A percentile compares a stretch with the other conserved stretches of the same genome.
These are phyloP conservation scores for Tromatobia lineatoria DNA, from an alignment of 2,888 invertebrate genomes.

Conservation along the genomic window DNA sequence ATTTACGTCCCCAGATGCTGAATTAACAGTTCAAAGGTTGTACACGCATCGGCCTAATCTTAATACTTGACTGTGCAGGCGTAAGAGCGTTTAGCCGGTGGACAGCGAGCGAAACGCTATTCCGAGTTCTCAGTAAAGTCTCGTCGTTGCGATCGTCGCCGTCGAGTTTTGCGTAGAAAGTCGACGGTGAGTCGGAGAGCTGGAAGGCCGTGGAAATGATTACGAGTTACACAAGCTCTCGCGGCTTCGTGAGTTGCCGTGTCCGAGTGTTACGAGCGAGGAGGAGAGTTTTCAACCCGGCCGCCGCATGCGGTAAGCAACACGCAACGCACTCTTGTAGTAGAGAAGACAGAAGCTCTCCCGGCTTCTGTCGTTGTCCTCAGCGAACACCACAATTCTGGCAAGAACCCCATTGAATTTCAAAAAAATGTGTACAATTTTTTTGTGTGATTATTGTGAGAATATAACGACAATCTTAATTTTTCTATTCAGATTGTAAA, in stretches of 20 bases:
- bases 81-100: not conserved
- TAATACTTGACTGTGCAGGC: not conserved
- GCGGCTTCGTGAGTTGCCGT: slow-evolving; percentile 35
- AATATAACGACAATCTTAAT: no score
- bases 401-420: no score
- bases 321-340: not conserved
- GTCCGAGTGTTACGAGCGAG: slow-evolving; percentile 85
- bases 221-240: slow-evolving; percentile 72
- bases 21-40: slow-evolving; percentile 15
- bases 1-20: not conserved
- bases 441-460: no score
- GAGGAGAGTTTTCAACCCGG: slow-evolving; percentile 71
- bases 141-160: slow-evolving; percentile 38
- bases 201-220: slow-evolving; percentile 79
- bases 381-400: no score
- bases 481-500: no score
- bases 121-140: not conserved
- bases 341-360: slow-evolving; percentile 13
- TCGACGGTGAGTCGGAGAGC: slow-evolving; percentile 64
- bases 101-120: slow-evolving; percentile 28
- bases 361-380: slow-evolving; percentile 56
- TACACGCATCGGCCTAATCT: slow-evolving; percentile 4
- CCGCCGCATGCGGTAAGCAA: not conserved
- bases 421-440: no score
- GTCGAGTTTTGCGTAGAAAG: slow-evolving; percentile 64